These are phyloP conservation scores for Melanogrammus aeglefinus DNA, from an alignment of 2,797 vertebrate species.

Conservation along the genomic window DNA sequence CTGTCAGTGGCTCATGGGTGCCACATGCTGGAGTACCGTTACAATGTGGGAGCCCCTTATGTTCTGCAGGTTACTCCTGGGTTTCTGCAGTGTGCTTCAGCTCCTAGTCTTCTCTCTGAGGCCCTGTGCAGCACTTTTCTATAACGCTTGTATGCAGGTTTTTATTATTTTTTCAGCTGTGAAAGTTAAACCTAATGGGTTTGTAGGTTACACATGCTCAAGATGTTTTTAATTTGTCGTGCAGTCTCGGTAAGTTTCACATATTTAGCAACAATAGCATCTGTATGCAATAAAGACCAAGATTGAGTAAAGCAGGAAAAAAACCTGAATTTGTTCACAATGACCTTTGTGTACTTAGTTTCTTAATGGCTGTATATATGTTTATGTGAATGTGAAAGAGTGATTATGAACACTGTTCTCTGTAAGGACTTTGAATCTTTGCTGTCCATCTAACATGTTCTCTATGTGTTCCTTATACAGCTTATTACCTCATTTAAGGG, in stretches of 20 bases:
- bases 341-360: too few relatives aligned
- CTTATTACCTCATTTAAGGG: slow-evolving; percentile 31
- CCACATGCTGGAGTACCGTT: slow-evolving; percentile 47
- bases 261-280: too few relatives aligned
- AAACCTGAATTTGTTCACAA: too few relatives aligned
- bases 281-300: too few relatives aligned
- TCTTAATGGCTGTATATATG: too few relatives aligned
- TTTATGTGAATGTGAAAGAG: too few relatives aligned
- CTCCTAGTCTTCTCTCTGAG: slow-evolving; percentile 46
- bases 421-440: not conserved
- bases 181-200: not conserved
- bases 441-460: not conserved
- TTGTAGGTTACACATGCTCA: not conserved
- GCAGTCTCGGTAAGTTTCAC: too few relatives aligned
- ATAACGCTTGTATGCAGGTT: not conserved
- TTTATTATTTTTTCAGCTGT: not conserved
- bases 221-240: too few relatives aligned
- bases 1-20: slow-evolving; percentile 63
- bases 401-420: too few relatives aligned
- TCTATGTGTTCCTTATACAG: slow-evolving; percentile 9
- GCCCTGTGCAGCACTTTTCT: not conserved
- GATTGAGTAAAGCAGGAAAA: too few relatives aligned
- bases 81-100: slow-evolving; percentile 61
- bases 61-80: slow-evolving; percentile 58
- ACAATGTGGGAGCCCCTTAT: slow-evolving; percentile 67